phyloP scores from a whole-genome alignment of 2,888 invertebrate species.

The Gortyna flavago region DNA sequence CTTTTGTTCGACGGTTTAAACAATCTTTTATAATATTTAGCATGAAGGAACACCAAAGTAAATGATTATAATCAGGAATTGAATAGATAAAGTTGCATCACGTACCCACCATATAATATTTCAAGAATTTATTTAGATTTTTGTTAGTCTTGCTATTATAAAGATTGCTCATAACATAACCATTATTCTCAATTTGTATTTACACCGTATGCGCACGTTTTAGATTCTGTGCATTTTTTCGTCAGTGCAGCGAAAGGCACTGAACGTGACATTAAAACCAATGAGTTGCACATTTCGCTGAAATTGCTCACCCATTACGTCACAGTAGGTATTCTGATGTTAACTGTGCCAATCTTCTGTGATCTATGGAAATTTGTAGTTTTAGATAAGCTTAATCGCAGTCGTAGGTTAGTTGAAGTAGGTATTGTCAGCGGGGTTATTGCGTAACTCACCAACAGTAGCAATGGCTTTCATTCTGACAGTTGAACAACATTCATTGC shows the following conservation, averaged over 20 bases:
- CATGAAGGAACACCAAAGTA: not conserved
- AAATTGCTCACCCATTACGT: slow-evolving; percentile 57
- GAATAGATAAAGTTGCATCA: slow-evolving; percentile 21
- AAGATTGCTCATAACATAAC: slow-evolving; percentile 23
- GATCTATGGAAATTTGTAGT: slow-evolving; percentile 22
- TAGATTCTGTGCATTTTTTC: slow-evolving; percentile 51
- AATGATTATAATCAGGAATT: slow-evolving; percentile 9
- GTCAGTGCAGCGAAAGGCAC: slow-evolving; percentile 54
- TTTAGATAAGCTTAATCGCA: slow-evolving; percentile 18
- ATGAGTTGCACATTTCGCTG: slow-evolving; percentile 59
- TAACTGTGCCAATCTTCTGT: slow-evolving; percentile 20
- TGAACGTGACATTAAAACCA: slow-evolving; percentile 67
- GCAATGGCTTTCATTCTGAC: not conserved
- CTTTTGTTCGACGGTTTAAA: not conserved
- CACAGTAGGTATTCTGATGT: slow-evolving; percentile 37
- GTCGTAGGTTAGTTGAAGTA: not conserved
- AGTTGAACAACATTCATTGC: not conserved
- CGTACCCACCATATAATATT: slow-evolving; percentile 8
- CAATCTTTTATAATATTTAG: slow-evolving; percentile 1
- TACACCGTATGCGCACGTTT: slow-evolving; percentile 38
- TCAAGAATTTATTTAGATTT: slow-evolving; percentile 19
- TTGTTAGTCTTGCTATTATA: slow-evolving; percentile 18
- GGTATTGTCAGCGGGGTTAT: not conserved
- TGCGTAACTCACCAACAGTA: not conserved
- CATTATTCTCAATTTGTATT: slow-evolving; percentile 40